phyloP scores from a whole-genome alignment of 2,113 vertebrate genomes.

The Amphiprion percula region DNA sequence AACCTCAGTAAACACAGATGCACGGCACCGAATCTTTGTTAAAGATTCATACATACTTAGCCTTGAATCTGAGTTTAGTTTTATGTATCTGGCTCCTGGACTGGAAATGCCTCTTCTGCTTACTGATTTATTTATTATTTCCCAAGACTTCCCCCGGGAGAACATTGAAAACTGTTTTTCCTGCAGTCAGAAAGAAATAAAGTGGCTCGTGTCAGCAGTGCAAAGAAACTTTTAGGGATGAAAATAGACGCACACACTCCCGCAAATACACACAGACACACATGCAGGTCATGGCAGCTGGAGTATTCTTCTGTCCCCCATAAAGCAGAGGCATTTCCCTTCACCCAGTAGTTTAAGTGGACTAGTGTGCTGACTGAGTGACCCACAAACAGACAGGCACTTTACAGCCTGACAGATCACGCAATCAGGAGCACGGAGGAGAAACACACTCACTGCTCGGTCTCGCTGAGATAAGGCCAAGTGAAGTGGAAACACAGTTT shows the following conservation, averaged over 20 bases:
- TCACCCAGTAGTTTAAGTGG: constrained; percentile 50
- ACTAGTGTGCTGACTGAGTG: constrained; percentile 40
- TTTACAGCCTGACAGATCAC: constrained; percentile 35
- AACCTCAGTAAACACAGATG: constrained; percentile 37
- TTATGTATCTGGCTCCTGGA: constrained; percentile 69
- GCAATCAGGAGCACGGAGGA: constrained; percentile 33
- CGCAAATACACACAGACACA: constrained; percentile 10
- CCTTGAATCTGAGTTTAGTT: constrained; percentile 68
- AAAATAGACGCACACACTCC: constrained; percentile 57
- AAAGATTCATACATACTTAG: constrained; percentile 61
- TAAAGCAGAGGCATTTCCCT: constrained; percentile 64
- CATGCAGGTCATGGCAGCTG: constrained; percentile 36
- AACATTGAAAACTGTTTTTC: constrained; percentile 70
- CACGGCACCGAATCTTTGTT: constrained; percentile 31
- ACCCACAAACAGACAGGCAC: constrained; percentile 58
- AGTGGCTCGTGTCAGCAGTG: constrained; percentile 58
- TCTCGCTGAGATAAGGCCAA: constrained; percentile 20
- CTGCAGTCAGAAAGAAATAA: constrained; percentile 60
- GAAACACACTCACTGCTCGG: constrained; percentile 1
- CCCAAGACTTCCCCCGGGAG: constrained; percentile 48
- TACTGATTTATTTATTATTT: constrained; percentile 82
- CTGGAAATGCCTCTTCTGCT: constrained; percentile 74
- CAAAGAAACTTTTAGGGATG: constrained; percentile 45
- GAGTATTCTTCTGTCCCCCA: constrained; percentile 47
- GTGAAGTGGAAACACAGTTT: constrained; percentile 14